A percentile compares a stretch with the other conserved stretches of the same genome.
Conservation (phyloP, 2,113 vertebrate species). For the Ammodytes dubius region DNA sequence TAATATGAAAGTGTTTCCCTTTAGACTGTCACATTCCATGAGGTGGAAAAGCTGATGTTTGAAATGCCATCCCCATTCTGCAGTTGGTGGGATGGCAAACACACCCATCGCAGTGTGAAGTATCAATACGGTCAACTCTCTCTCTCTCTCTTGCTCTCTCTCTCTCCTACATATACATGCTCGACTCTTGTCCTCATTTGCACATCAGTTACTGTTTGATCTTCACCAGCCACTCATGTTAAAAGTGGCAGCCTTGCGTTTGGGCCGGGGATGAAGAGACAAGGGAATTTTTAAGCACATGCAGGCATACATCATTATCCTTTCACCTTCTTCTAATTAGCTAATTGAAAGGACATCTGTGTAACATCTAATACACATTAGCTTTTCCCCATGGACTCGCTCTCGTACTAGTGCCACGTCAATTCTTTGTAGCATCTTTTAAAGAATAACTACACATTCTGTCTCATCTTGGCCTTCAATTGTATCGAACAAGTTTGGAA, state of each 20-base stretch:
- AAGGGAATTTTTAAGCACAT: constrained; percentile 61
- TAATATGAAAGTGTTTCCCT: constrained; percentile 38
- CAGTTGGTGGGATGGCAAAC: constrained; percentile 35
- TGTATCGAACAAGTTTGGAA: constrained; percentile 10
- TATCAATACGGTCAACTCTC: constrained; percentile 44
- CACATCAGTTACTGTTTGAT: constrained; percentile 75
- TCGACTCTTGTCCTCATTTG: constrained; percentile 70
- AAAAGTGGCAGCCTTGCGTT: constrained; percentile 62
- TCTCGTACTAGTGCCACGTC: constrained; percentile 5
- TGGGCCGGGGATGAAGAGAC: constrained; percentile 50
- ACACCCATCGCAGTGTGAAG: constrained; percentile 5
- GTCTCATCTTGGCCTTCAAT: constrained; percentile 38
- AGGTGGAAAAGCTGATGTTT: constrained; percentile 43
- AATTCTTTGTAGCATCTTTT: constrained; percentile 43
- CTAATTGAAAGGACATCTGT: constrained; percentile 78
- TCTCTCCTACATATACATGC: constrained; percentile 48
- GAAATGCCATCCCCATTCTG: constrained; percentile 36
- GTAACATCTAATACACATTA: constrained; percentile 72
- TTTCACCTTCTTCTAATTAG: constrained; percentile 67
- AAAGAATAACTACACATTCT: constrained; percentile 45
- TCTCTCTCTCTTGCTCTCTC: constrained; percentile 32
- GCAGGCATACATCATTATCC: constrained; percentile 62
- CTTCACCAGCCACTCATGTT: constrained; percentile 63
- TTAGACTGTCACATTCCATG: constrained; percentile 33
- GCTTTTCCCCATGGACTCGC: constrained; percentile 48